Conservation (phyloP, 2,888 invertebrate genomes). For the Heliothis peltigera region DNA sequence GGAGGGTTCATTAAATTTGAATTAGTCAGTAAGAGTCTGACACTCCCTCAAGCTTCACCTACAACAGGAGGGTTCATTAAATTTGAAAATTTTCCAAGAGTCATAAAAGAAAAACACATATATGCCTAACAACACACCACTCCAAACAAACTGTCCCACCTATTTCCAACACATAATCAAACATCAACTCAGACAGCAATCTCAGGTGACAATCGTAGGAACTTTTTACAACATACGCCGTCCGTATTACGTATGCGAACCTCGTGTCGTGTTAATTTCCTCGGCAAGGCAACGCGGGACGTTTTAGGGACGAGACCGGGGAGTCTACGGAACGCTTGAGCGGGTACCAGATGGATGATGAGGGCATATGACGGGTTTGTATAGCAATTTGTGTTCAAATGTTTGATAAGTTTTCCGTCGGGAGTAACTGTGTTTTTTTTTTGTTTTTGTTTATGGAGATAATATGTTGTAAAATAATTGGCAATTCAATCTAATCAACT, state of each 20-base stretch:
- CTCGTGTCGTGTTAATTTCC: conserved; percentile 73
- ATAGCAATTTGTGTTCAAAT: conserved; percentile 47
- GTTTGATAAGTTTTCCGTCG: conserved; percentile 7
- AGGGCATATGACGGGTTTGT: conserved; percentile 58
- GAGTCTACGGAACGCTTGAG: conserved; percentile 63
- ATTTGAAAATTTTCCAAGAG: no score
- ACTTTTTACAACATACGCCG: conserved; percentile 50
- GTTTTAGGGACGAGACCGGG: conserved; percentile 26
- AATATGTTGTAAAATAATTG: no score
- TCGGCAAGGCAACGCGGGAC: conserved; percentile 49
- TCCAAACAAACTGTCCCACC: neutral
- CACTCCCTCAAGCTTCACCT: no score
- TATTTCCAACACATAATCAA: conserved; percentile 2
- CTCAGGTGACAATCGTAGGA: conserved; percentile 46
- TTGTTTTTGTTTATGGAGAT: neutral
- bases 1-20: no score
- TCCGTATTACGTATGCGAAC: conserved; percentile 59
- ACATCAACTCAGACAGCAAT: conserved; percentile 22
- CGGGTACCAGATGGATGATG: conserved; percentile 71
- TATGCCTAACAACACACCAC: no score
- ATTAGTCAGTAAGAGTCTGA: no score
- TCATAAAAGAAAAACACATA: no score
- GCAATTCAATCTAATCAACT: no score
- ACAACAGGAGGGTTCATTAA: no score
- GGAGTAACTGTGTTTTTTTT: neutral